These are phyloP conservation scores for Camponotus vicinus DNA, from an alignment of 1,140 invertebrate genomes.

Conservation along the genomic window DNA sequence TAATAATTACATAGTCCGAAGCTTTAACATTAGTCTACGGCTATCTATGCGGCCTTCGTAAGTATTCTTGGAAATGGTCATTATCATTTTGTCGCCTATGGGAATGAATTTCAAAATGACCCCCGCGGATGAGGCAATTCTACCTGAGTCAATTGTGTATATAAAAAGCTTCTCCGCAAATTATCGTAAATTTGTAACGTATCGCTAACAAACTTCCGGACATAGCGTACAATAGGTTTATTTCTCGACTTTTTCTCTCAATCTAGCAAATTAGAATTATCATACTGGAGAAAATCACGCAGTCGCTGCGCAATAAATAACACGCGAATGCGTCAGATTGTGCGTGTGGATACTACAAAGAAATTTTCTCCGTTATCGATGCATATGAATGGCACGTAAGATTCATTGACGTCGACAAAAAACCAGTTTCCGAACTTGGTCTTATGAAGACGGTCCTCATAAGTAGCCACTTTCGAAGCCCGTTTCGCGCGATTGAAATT, in stretches of 20 bases:
- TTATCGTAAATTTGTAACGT: constrained; percentile 7
- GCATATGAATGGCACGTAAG: constrained; percentile 1
- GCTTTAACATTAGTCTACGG: constrained; percentile 49
- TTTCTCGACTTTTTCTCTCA: not conserved
- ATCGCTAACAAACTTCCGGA: not conserved
- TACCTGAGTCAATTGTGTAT: not conserved
- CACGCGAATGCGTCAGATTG: constrained; percentile 47
- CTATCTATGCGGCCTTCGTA: constrained; percentile 56
- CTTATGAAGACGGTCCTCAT: not conserved
- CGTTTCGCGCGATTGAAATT: not conserved
- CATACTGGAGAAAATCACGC: constrained; percentile 62
- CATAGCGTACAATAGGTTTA: not conserved
- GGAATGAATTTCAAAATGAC: constrained; percentile 52
- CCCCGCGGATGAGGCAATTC: not conserved
- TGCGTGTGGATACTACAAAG: constrained; percentile 41
- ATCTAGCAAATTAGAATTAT: constrained; percentile 48
- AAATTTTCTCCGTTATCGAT: constrained; percentile 43
- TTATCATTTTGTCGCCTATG: constrained; percentile 26
- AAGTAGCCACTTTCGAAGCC: not conserved
- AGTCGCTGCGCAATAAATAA: constrained; percentile 33
- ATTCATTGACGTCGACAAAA: not conserved
- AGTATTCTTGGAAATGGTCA: constrained; percentile 17
- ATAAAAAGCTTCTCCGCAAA: not conserved
- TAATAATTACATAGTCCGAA: constrained; percentile 54
- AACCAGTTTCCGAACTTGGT: not conserved